Evolutionary conservation across 2,113 vertebrate species (phyloP).

Genomic region (Prinia subflava): DNA sequence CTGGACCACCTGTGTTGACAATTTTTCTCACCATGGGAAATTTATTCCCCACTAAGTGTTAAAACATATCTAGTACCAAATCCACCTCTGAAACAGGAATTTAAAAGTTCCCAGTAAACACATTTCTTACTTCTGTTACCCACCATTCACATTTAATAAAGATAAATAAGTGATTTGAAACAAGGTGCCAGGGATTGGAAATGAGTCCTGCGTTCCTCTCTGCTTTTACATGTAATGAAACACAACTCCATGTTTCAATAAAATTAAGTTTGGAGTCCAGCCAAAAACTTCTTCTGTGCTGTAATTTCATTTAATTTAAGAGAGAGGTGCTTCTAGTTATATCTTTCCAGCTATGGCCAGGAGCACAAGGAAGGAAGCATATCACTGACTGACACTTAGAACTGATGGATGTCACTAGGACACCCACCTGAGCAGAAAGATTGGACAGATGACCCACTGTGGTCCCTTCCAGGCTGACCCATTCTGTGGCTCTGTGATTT

Average conservation of each 20-base stretch:
- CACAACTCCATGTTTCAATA: background rate
- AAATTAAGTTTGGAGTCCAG: constrained; percentile 13
- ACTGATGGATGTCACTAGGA: background rate
- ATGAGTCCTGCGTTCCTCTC: background rate
- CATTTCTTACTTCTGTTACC: background rate
- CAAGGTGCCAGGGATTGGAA: background rate
- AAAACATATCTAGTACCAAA: background rate
- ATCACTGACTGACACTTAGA: background rate
- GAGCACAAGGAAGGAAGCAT: background rate
- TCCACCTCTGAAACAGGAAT: background rate
- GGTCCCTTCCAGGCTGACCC: background rate
- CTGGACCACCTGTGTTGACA: background rate
- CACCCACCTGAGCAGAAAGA: background rate
- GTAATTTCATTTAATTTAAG: background rate
- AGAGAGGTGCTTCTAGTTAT: background rate
- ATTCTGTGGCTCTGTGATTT: background rate
- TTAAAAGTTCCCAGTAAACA: background rate
- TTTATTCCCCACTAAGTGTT: background rate
- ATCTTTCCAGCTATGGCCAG: background rate
- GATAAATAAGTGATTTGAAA: background rate
- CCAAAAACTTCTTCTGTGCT: background rate
- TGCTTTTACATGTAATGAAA: background rate
- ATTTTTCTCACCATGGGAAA: background rate
- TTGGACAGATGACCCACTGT: background rate
- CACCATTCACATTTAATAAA: background rate